Evolutionary conservation across 1,140 invertebrate species (phyloP).

Genomic region (Brachionus rotundiformis): DNA sequence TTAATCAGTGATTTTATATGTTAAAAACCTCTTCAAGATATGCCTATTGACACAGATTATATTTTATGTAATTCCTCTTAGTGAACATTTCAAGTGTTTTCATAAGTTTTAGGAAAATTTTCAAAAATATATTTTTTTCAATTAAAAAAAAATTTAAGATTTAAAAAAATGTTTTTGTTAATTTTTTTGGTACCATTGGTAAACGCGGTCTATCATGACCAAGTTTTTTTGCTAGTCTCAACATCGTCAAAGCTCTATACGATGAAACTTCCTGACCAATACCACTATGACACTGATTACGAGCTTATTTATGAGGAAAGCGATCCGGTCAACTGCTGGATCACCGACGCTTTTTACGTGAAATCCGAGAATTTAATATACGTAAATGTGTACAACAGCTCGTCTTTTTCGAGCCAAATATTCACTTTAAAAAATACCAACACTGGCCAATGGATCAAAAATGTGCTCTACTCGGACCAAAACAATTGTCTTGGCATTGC

Average conservation of each 20-base stretch:
- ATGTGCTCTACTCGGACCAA: conserved; percentile 36
- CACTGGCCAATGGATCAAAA: conserved; percentile 2
- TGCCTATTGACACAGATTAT: not conserved
- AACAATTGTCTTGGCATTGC: conserved; percentile 38
- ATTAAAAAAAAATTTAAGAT: not conserved
- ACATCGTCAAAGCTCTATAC: conserved; percentile 10
- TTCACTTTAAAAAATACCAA: conserved; percentile 15
- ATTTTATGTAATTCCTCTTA: not conserved
- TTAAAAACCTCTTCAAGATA: not conserved
- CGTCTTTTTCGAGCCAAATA: conserved; percentile 39
- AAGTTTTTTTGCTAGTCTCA: conserved; percentile 17
- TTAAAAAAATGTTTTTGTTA: conserved; percentile 29
- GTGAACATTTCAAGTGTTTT: not conserved
- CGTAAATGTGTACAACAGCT: conserved; percentile 50
- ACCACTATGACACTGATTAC: not conserved
- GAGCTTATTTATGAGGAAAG: conserved; percentile 41
- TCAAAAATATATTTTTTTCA: not conserved
- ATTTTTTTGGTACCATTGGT: not conserved
- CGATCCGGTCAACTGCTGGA: not conserved
- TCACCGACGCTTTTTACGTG: conserved; percentile 43
- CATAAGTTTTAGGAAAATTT: not conserved
- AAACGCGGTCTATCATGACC: not conserved
- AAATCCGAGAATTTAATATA: conserved; percentile 35
- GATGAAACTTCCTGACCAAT: conserved; percentile 7
- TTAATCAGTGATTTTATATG: not conserved